Base-by-base conservation (phyloP, 2,113 vertebrate genomes). In the Oncorhynchus nerka region DNA sequence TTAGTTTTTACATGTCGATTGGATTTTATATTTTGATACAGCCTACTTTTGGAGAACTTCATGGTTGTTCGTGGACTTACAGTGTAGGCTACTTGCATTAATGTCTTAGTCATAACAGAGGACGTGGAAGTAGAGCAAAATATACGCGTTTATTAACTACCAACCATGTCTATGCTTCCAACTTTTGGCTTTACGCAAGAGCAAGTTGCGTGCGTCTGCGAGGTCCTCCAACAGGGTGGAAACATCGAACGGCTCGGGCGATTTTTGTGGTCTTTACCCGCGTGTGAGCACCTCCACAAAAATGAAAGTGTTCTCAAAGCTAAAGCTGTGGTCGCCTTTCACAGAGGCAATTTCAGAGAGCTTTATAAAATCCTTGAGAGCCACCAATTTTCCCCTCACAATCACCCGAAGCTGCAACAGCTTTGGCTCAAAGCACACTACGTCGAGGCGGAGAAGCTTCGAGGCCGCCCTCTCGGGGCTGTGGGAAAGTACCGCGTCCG, bases 161-260 rank as follows among this genome's bases (percentile, higher is more conserved):
- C 85, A 88, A 93, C 87, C 92, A 97, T 97, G 96, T 97, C 96
- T 87, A 95, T 97, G 96, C 95, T 97, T 88, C 96, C 96, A 80
- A 96, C 96, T 66, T 97, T 97, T 92, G 96, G 96, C 85, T 97
- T 96, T 89, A 97, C 96, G 89, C 96, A 97, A 90, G 95, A 97
- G 89, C 96, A 97, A 94, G 96, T 97, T 78, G 96, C 96, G 84
- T 97, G 96, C 83, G 96, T 97, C 71, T 97, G 96, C 86, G 96
- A 97, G 77, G 96, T 97, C 69, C 94, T 97, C 82, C 96, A 97
- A 82, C 96, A 97, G 92, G 96, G 96, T 71, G 96, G 96, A 76
- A 97, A 97, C 92, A 96, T 97, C 80, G 96, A 97, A 90, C 93
- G 96, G 24, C 93, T 97, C 81, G 96, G 96, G 19, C 95, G 96